Conservation (phyloP, 2,113 vertebrate species). For the Recurvirostra avosetta region DNA sequence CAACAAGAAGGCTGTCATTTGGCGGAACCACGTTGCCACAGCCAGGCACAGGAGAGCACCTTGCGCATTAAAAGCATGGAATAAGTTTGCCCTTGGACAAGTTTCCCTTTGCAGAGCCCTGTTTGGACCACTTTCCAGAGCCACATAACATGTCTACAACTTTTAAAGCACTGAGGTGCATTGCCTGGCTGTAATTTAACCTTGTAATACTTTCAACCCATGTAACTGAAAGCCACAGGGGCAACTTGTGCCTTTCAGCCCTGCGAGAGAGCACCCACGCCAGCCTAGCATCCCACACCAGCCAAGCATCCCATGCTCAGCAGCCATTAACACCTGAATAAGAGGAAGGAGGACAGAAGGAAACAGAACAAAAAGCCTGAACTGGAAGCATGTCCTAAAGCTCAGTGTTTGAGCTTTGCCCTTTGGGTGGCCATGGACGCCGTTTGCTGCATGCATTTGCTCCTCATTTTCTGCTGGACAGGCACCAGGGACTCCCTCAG, state of each 20-base stretch:
- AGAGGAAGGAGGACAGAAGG: not conserved
- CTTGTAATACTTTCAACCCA: not conserved
- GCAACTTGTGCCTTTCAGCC: not conserved
- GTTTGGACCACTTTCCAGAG: not conserved
- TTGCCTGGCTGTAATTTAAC: not conserved
- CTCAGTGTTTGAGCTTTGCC: not conserved
- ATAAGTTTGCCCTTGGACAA: not conserved
- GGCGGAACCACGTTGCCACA: not conserved
- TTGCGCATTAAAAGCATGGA: not conserved
- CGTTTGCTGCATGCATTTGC: rapidly evolving
- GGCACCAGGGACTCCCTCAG: not conserved
- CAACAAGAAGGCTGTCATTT: rapidly evolving
- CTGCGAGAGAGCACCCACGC: rapidly evolving
- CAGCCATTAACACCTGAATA: not conserved
- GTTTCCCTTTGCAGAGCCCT: not conserved
- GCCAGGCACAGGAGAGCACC: not conserved
- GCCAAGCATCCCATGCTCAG: not conserved
- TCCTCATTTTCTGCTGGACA: not conserved
- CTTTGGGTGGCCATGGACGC: not conserved
- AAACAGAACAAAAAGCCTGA: not conserved
- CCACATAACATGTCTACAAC: not conserved
- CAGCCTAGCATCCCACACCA: not conserved
- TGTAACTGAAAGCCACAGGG: not conserved
- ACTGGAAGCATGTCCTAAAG: not conserved
- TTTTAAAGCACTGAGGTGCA: not conserved